These are phyloP conservation scores for Darevskia mixta DNA, from an alignment of 2,797 vertebrate genomes.

Conservation along the genomic window DNA sequence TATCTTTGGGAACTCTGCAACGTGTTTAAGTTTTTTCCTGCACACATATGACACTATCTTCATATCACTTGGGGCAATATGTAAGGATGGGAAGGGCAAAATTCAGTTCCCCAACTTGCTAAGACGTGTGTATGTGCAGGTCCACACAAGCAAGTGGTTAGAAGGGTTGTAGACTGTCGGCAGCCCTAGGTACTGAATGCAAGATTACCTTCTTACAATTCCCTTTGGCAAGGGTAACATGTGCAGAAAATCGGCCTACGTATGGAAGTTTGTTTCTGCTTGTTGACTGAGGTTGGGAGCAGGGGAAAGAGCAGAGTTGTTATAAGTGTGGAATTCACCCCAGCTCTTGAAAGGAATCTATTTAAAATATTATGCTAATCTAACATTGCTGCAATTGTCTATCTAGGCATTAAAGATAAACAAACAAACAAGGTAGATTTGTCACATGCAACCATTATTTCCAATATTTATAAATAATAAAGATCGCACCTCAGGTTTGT, in stretches of 20 bases:
- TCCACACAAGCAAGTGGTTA: not conserved
- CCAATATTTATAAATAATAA: constrained; percentile 23
- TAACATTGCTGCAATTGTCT: not conserved
- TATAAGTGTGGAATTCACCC: not conserved
- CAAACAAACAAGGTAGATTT: not conserved
- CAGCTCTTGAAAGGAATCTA: not conserved
- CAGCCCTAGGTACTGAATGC: not conserved
- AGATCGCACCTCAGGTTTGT: constrained; percentile 89
- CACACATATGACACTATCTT: no score
- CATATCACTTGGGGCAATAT: not conserved
- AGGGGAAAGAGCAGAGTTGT: no score
- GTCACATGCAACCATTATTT: constrained; percentile 5
- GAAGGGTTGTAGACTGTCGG: not conserved
- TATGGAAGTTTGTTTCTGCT: not conserved
- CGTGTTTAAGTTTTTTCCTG: no score
- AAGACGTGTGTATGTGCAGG: not conserved
- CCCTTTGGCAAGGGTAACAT: not conserved
- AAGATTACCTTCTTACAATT: not conserved
- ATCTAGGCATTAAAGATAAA: not conserved
- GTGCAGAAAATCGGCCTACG: not conserved
- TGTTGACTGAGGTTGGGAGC: not conserved
- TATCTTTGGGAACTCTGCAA: no score
- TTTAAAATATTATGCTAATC: not conserved
- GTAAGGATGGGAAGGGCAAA: not conserved
- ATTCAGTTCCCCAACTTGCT: not conserved